Base-by-base conservation (phyloP, 2,888 invertebrate species). In the Leucoptera coffeella region DNA sequence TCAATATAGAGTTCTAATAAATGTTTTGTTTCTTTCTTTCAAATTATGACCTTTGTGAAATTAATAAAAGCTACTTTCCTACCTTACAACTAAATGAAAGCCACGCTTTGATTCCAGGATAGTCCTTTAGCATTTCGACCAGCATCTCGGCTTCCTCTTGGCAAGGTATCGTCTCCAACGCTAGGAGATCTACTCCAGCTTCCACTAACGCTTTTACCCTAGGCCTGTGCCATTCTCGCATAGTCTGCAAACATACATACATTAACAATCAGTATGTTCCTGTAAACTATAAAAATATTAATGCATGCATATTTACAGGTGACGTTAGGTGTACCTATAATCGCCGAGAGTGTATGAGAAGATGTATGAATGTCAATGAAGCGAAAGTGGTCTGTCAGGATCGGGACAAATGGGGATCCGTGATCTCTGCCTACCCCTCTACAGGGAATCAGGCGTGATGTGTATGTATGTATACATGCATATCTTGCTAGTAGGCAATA, bases 161-260 rank as follows among this genome's bases (percentile, higher is more conserved):
- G 37, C 89, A 86, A 5, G 96, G 95, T 41, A 95, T 87, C 0
- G 96, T 96, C 58, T 96, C 95, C 38, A 95, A 61, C 2, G 91
- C 93, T 34, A 96, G 55, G 4, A 91, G 52, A 55, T 94, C 91
- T 2, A 86, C 85, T 1, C 89, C 90, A 2, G 80, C 84, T 34
- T 85, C 80, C 12, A 90, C 52, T 14, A 95, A 64, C 1, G 86
- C 83, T 40, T 80, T 75, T 15, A 95, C 79, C 23, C 93, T 76
- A 0, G 86, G 83, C 29, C 80, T 73, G 58, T 96, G 95, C 88
- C 92, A 93, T 22, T 83, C 78, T 25, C 76, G 78, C 50, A 95
- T 78, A 22, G 75, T 73, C 55, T 72, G 36, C n/a, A 19, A 26
- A n/a, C 11, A n/a, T 17, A 30, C 21, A 14, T 17, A 17, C 6